Evolutionary conservation across 2,797 vertebrate species (phyloP), one percentile per base, ranked within the genome.

Genomic region (Carduelis carduelis): DNA sequence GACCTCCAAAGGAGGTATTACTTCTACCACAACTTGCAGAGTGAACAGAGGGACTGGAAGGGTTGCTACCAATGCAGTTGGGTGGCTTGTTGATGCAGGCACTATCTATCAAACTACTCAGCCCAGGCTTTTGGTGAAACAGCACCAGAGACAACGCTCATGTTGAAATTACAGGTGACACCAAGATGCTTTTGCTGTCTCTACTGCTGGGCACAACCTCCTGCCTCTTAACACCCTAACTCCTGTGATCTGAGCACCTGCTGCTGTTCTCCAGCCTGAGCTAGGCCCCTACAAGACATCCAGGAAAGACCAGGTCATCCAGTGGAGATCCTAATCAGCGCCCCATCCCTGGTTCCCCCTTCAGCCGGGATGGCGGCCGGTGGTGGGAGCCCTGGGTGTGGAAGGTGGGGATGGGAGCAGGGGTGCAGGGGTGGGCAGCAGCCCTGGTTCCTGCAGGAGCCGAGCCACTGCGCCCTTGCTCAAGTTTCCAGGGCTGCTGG

Each of bases 281-380:
- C n/a, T 18, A 52, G 53, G 64, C 14, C 46, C 34, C 64, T 5
- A 0, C 4, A 41, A 63, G 32, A 16, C 43, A 71, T 34, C n/a
- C 43, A 52, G 35, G 30, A 37, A 68, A 53, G 16, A 87, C 15
- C 41, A 74, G 60, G 21, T 37, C 41, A n/a, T 20, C n/a, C 3
- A 35, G 20, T 3, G 13, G 52, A 27, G 15, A 53, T 37, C 37
- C 64, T 32, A 49, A 39, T 13, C 9, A 57, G 24, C 0, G 0
- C 14, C 21, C 34, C 8, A 18, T 15, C 37, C 37, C 7, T 0
- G 0, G 14, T 15, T 82, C 52, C 16, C 8, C 9, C 21, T 27
- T 72, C 32, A 37, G 44, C 22, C 0, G 0, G 26, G 28, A 28
- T 32, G 22, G n/a, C 1, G 2, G 41, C 27, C 41, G 1, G 27